A percentile compares a stretch with the other conserved stretches of the same genome.
phyloP scores from a whole-genome alignment of 2,113 vertebrate genomes.

The Microtus montanus region DNA sequence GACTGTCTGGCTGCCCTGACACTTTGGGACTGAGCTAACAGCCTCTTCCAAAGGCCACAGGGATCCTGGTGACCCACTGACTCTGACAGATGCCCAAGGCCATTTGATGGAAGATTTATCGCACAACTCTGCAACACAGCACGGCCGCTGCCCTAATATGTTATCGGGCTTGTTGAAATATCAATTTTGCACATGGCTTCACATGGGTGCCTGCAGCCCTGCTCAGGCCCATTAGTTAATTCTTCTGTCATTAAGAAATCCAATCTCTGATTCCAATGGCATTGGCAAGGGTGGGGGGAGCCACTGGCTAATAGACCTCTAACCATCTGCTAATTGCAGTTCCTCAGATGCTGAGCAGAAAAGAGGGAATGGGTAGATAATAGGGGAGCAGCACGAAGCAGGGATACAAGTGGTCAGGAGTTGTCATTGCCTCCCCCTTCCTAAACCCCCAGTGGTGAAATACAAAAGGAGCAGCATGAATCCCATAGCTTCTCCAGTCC shows the following conservation, averaged over 20 bases:
- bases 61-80: slow-evolving; percentile 14
- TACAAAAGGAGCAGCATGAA: neutral
- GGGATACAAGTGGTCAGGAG: neutral
- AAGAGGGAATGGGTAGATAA: neutral
- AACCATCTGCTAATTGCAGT: slow-evolving; percentile 76
- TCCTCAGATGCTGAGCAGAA: slow-evolving; percentile 29
- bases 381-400: neutral
- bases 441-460: neutral
- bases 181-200: slow-evolving; percentile 95
- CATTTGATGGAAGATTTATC: slow-evolving; percentile 74
- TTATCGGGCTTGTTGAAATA: slow-evolving; percentile 90
- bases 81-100: slow-evolving; percentile 53
- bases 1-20: neutral
- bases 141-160: slow-evolving; percentile 81
- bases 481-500: neutral
- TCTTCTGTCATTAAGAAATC: slow-evolving; percentile 92
- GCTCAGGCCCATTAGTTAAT: slow-evolving; percentile 87
- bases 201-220: slow-evolving; percentile 87
- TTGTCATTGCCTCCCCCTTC: neutral
- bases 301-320: slow-evolving; percentile 85
- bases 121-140: slow-evolving; percentile 71
- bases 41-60: neutral
- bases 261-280: slow-evolving; percentile 88
- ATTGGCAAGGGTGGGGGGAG: slow-evolving; percentile 64
- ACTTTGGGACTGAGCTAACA: fast-evolving